Conservation (phyloP, 35 echinoderm and acorn worm species). For the Strongylocentrotus purpuratus region DNA sequence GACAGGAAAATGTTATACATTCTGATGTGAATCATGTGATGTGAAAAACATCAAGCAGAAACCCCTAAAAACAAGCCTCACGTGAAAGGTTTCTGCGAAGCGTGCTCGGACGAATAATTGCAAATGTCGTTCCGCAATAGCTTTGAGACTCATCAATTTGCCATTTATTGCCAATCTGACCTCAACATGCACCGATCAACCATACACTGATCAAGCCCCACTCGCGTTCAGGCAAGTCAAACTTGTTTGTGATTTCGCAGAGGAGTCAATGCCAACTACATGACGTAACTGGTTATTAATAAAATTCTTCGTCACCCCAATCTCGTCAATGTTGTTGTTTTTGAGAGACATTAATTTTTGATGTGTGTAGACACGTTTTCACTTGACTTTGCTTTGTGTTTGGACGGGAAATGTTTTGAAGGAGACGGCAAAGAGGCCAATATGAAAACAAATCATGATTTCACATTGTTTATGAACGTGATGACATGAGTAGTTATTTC, state of each 20-base stretch:
- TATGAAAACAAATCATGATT: no score
- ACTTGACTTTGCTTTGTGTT: background rate
- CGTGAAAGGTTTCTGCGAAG: background rate
- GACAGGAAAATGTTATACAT: no score
- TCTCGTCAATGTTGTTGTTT: background rate
- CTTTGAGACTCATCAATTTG: background rate
- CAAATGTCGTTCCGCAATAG: background rate
- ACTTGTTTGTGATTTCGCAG: background rate
- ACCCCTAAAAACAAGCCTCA: background rate
- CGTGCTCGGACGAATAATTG: background rate
- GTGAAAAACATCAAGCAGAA: background rate
- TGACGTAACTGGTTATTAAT: slow-evolving; percentile 1
- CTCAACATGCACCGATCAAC: background rate
- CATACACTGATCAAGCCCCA: background rate
- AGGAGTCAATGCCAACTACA: background rate
- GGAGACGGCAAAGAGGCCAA: background rate
- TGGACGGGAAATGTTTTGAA: background rate
- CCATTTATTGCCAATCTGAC: background rate
- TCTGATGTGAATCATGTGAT: no score
- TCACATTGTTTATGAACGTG: no score
- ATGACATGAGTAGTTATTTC: no score
- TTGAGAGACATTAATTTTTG: background rate
- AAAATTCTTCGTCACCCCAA: background rate
- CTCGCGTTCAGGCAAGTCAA: background rate
- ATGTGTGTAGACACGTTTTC: background rate